A percentile compares a stretch with the other conserved stretches of the same genome.
These are phyloP conservation scores for Anhinga anhinga DNA, from an alignment of 2,113 vertebrate species.

Conservation along the genomic window DNA sequence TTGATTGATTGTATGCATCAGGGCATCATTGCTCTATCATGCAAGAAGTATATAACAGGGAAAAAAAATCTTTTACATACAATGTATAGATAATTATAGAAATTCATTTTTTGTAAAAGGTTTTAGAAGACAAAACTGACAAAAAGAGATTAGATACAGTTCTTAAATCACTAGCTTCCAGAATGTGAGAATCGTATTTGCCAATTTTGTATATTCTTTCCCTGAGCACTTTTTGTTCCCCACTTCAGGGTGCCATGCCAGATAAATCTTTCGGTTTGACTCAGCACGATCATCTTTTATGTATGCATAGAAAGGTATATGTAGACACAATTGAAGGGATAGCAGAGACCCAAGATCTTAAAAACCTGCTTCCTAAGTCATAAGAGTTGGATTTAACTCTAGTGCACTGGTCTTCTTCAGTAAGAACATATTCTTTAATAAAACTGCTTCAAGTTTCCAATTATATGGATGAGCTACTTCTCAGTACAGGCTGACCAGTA, in stretches of 20 bases:
- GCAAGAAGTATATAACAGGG: background rate
- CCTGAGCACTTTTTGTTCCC: background rate
- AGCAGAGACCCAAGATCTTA: background rate
- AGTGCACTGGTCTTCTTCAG: background rate
- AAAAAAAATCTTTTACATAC: background rate
- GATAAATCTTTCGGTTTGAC: background rate
- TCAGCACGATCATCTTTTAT: background rate
- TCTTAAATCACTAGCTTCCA: background rate
- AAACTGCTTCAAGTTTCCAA: slow-evolving; percentile 25
- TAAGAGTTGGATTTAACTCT: background rate
- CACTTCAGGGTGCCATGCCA: background rate
- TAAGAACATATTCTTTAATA: slow-evolving; percentile 38
- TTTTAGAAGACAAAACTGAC: background rate
- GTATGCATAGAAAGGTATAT: background rate
- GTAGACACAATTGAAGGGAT: background rate
- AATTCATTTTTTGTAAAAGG: background rate
- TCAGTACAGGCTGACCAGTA: background rate
- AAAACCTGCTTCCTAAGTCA: background rate
- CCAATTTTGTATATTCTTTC: background rate
- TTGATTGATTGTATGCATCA: background rate
- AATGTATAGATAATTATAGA: background rate
- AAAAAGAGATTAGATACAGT: background rate
- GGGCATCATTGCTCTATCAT: background rate
- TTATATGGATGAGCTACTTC: slow-evolving; percentile 45
- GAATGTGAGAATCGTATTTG: background rate